Evolutionary conservation across 2,113 vertebrate species (phyloP), one percentile per base, ranked within the genome.

Genomic region (Pao palembangensis): DNA sequence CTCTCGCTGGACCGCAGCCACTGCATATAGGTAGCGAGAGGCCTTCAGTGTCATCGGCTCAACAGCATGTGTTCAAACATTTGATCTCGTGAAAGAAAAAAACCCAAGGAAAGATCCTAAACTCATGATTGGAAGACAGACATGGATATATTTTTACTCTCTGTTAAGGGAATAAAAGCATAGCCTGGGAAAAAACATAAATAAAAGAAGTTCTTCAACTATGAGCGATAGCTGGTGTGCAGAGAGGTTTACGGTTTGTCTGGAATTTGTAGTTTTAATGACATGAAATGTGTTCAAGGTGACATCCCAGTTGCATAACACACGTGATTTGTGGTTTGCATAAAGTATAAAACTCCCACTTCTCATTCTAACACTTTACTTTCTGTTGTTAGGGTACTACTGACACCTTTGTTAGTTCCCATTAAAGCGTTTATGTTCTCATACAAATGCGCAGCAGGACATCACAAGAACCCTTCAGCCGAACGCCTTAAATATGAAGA

Each of bases 401-500:
- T 78, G 73, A 49, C 58, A 58, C 38, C 51, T 61, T 61, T 13
- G 50, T 38, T 12, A 11, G 31, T 38, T 38, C 34, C 8, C 34
- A 1, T 38, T 38, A 12, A 38, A 38, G 1, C 34, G 34, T 38
- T 38, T 38, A 8, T 12, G 34, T 38, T 38, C 34, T 38, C 34
- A 8, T 31, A 31, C 28, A 38, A 38, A 38, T 12, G 34, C 11
- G 34, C 34, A 38, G 34, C 34, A 38, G 34, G 10, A 12, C 34
- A 38, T 38, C 34, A 10, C 34, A 38, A 0, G 5, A 8, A 31
- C 8, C 2, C 28, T 31, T 31, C 21, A 23, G 21, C 21, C 21
- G 13, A 62, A 64, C 20, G 16, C 19, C 47, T 64, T 10, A 65
- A 41, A 74, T 80, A 61, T 62, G 76, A 82, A 79, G 73, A 8